Conservation (phyloP, 2,113 vertebrate genomes). For the Desmodus rotundus region DNA sequence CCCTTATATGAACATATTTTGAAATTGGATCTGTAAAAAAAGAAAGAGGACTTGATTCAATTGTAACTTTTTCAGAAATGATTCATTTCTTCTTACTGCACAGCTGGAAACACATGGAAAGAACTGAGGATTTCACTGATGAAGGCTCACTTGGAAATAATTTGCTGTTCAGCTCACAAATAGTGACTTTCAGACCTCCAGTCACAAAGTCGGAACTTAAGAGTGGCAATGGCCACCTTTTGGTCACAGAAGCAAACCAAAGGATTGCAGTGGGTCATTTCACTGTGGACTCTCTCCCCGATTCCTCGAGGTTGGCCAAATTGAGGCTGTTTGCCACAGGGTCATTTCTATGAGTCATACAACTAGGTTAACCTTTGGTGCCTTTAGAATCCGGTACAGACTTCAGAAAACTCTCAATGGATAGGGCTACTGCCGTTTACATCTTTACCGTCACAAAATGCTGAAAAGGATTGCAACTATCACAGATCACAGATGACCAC, state of each 20-base stretch:
- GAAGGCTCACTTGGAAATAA: conserved; percentile 63
- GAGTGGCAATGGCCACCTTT: not conserved
- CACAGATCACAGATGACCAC: not conserved
- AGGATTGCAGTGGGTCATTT: not conserved
- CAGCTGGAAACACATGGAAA: conserved; percentile 76
- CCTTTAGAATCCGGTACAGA: not conserved
- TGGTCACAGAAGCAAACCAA: not conserved
- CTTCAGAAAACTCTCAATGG: conserved; percentile 4
- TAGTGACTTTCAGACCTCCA: conserved; percentile 38
- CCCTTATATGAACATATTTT: conserved; percentile 41
- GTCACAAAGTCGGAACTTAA: not conserved
- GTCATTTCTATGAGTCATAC: not conserved
- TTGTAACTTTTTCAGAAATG: conserved; percentile 76
- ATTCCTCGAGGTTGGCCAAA: not conserved
- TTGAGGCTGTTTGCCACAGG: not conserved
- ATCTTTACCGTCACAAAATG: not conserved
- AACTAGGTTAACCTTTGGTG: not conserved
- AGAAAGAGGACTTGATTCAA: conserved; percentile 45
- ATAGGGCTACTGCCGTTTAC: not conserved
- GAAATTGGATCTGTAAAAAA: not conserved
- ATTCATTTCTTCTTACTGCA: conserved; percentile 76
- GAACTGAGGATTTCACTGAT: conserved; percentile 65
- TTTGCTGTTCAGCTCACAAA: conserved; percentile 49
- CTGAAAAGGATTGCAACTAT: not conserved
- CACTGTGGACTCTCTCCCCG: not conserved